Evolutionary conservation across 2,888 invertebrate species (phyloP), one percentile per base, ranked within the genome.

Genomic region (Latrodectus hesperus): DNA sequence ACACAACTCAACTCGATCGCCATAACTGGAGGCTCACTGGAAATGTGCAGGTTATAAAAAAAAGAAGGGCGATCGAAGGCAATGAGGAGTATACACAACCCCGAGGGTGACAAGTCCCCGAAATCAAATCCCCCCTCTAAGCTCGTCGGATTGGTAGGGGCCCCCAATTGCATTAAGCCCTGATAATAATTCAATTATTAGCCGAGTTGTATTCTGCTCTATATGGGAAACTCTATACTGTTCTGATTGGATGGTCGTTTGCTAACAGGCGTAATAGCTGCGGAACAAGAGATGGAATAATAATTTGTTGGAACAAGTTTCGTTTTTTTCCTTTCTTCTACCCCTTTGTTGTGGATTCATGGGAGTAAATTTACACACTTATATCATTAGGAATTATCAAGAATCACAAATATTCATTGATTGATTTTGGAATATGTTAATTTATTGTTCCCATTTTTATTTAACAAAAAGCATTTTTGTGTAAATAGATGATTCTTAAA

Each of bases 151-250:
- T 76, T 64, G 65, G 71, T 49, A 22, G 49, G 71, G 38, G 55
- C 53, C 85, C 74, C 72, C 74, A 85, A 85, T 85, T 80, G 79
- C 64, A 79, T 85, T 85, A 85, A 49, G 67, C 55, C 74, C 53
- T 79, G 68, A 73, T 67, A 64, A 73, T 79, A 85, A 80, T 75
- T 80, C 60, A 55, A 85, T 85, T 79, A 85, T 38, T 64, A 67
- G 68, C 55, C 70, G 16, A 52, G 70, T 68, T 68, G 79, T 74
- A 74, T 85, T 85, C 78, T n/a, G 60, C 65, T 67, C 65, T 65
- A 14, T 60, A 60, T 60, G 60, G 60, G n/a, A n/a, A 11, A 60
- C 6, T 60, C 60, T 60, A 60, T 60, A 60, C 10, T 10, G 4
- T 60, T n/a, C 60, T 16, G 60, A 60, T 60, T 60, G 60, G 60